phyloP scores from a whole-genome alignment of 2,888 invertebrate genomes.

The Plebejus melissa region DNA sequence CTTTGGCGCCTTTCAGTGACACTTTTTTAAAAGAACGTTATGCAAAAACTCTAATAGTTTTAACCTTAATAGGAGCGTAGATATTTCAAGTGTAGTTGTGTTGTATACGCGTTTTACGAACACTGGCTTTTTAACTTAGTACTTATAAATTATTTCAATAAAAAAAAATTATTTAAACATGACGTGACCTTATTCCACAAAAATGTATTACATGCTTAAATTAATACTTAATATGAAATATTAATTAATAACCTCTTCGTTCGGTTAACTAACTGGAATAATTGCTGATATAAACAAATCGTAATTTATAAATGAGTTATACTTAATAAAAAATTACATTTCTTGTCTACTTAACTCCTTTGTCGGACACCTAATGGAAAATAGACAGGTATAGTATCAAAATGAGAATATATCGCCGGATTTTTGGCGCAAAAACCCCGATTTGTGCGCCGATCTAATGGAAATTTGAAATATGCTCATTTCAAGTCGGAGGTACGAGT shows the following conservation, averaged over 20 bases:
- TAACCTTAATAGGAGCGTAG: too few species aligned
- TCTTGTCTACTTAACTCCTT: background rate
- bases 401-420: slow-evolving; percentile 32
- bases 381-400: slow-evolving; percentile 22
- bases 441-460: slow-evolving; percentile 28
- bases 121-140: too few species aligned
- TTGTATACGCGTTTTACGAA: too few species aligned
- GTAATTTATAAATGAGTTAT: background rate
- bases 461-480: slow-evolving; percentile 30
- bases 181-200: too few species aligned
- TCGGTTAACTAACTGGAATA: background rate
- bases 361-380: slow-evolving; percentile 26
- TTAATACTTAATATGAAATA: background rate
- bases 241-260: background rate
- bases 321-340: background rate
- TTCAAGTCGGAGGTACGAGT: background rate
- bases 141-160: too few species aligned
- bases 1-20: background rate
- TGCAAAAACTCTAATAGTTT: too few species aligned
- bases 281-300: background rate
- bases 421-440: slow-evolving; percentile 30
- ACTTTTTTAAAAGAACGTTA: background rate
- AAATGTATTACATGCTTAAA: too few species aligned
- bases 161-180: too few species aligned
- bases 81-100: too few species aligned